phyloP scores from a whole-genome alignment of 2,888 invertebrate species.

The Mythimna vitellina region DNA sequence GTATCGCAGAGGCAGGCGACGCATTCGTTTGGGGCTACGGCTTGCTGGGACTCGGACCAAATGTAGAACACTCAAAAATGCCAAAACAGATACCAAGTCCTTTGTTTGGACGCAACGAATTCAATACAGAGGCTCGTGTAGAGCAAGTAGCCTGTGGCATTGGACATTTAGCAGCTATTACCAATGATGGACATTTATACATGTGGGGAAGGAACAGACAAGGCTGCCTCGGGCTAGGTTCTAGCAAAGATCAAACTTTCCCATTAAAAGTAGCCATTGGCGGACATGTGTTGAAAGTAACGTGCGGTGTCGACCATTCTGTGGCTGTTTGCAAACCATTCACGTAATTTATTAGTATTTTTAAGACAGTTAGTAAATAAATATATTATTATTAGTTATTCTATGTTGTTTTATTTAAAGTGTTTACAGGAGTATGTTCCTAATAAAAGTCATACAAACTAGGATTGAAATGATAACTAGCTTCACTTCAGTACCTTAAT shows the following conservation, averaged over 20 bases:
- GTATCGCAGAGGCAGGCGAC: slow-evolving; percentile 93
- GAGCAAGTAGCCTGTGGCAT: slow-evolving; percentile 93
- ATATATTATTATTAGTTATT: slow-evolving; percentile 40
- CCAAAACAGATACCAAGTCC: slow-evolving; percentile 95
- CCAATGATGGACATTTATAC: slow-evolving; percentile 95
- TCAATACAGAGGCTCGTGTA: slow-evolving; percentile 93
- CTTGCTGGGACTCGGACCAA: slow-evolving; percentile 96
- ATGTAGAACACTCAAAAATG: slow-evolving; percentile 91
- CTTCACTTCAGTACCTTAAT: too few relatives aligned
- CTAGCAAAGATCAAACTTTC: slow-evolving; percentile 95
- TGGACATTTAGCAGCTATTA: slow-evolving; percentile 94
- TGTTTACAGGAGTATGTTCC: neutral
- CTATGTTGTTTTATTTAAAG: slow-evolving; percentile 46
- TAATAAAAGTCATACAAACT: slow-evolving; percentile 1
- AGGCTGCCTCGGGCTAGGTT: slow-evolving; percentile 96
- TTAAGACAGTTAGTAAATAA: slow-evolving; percentile 69
- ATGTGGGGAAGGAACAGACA: slow-evolving; percentile 97
- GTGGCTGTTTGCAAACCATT: slow-evolving; percentile 94
- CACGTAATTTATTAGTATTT: slow-evolving; percentile 72
- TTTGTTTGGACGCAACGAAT: slow-evolving; percentile 96
- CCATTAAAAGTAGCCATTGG: slow-evolving; percentile 96
- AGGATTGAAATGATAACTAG: neutral
- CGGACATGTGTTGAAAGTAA: slow-evolving; percentile 93
- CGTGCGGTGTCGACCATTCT: slow-evolving; percentile 96
- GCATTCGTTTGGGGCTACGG: slow-evolving; percentile 99